phyloP scores from a whole-genome alignment of 2,113 vertebrate species.

The Marmota monax region DNA sequence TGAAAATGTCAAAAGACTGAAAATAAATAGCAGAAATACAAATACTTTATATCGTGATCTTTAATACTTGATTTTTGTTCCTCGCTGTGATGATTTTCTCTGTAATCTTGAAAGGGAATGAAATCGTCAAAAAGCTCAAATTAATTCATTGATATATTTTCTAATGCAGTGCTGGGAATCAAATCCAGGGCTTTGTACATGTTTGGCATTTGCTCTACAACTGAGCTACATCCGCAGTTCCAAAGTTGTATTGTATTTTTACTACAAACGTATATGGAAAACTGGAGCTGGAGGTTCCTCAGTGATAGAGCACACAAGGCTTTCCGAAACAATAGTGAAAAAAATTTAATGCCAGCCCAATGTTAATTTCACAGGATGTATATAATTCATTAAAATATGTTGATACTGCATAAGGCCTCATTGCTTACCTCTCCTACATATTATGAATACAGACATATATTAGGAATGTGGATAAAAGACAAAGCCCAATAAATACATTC shows the following conservation, averaged over 20 bases:
- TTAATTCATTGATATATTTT: background rate
- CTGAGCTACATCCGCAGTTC: background rate
- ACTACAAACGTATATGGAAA: background rate
- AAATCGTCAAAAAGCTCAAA: background rate
- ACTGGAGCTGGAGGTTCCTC: background rate
- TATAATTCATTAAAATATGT: background rate
- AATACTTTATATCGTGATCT: background rate
- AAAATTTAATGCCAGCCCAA: background rate
- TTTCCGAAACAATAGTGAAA: background rate
- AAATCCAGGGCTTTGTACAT: background rate
- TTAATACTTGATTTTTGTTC: background rate
- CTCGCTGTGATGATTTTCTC: background rate
- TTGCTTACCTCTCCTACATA: background rate
- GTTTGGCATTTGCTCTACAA: background rate
- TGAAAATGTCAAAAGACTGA: background rate
- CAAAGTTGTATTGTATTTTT: background rate
- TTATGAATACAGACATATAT: background rate
- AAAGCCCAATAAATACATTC: background rate
- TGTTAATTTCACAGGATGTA: background rate
- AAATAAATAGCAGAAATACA: slow-evolving; percentile 11
- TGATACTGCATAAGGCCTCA: background rate
- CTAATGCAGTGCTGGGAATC: background rate
- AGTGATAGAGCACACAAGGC: background rate
- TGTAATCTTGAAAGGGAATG: background rate
- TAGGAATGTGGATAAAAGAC: background rate